Evolutionary conservation across 2,888 invertebrate genomes (phyloP).

Genomic region (Lysandra coridon): DNA sequence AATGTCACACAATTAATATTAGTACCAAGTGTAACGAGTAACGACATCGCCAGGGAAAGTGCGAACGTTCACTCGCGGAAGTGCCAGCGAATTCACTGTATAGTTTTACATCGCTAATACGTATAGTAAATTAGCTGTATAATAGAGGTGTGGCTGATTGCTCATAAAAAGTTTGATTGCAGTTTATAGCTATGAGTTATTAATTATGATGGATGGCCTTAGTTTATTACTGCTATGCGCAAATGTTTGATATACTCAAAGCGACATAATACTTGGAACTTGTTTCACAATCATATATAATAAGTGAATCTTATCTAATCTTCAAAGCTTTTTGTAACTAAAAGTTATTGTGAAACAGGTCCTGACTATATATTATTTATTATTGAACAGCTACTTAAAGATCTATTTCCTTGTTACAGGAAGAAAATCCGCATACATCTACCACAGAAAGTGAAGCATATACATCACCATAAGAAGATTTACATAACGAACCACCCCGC

Average conservation of each 20-base stretch:
- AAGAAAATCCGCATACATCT: conserved; percentile 80
- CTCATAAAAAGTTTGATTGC: background rate
- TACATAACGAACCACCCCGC: conserved; percentile 77
- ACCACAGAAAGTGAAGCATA: conserved; percentile 79
- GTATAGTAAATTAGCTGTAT: background rate
- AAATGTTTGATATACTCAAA: background rate
- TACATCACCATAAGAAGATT: conserved; percentile 78
- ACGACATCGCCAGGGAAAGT: conserved; percentile 65
- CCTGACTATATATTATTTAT: too few relatives aligned
- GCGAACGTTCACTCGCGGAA: conserved; percentile 71
- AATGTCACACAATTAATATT: conserved; percentile 46
- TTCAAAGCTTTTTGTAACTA: too few relatives aligned
- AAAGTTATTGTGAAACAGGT: too few relatives aligned
- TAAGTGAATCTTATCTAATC: background rate
- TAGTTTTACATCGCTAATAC: conserved; percentile 30
- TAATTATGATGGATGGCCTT: background rate
- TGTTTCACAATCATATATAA: background rate
- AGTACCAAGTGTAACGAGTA: conserved; percentile 55
- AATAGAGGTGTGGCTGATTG: background rate
- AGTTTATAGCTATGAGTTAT: background rate
- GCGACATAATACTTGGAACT: background rate
- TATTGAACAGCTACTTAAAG: background rate
- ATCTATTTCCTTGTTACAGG: conserved; percentile 64
- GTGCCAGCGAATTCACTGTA: conserved; percentile 39
- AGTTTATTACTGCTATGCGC: background rate